Conservation (phyloP, 2,797 vertebrate genomes). For the Miichthys miiuy region DNA sequence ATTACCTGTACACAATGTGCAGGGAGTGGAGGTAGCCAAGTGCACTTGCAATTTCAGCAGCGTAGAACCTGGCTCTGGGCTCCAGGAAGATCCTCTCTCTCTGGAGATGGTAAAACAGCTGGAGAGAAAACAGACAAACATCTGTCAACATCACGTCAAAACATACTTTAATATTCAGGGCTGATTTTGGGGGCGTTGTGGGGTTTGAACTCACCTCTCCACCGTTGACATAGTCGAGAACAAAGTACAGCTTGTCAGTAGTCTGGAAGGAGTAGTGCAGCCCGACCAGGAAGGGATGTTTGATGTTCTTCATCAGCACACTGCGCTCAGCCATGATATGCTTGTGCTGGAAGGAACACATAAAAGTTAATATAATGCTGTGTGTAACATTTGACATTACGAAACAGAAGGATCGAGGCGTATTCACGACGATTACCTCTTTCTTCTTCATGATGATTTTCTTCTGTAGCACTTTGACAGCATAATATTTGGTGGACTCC, state of each 20-base stretch:
- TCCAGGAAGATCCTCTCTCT: constrained; percentile 87
- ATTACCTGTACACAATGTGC: constrained; percentile 88
- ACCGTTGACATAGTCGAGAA: constrained; percentile 88
- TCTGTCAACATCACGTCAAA: constrained; percentile 28
- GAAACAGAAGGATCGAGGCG: neutral
- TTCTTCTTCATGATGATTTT: constrained; percentile 90
- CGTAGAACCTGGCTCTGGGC: constrained; percentile 87
- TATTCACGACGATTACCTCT: constrained; percentile 74
- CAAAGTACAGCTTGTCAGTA: constrained; percentile 89
- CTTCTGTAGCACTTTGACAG: constrained; percentile 89
- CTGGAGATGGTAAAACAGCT: constrained; percentile 90
- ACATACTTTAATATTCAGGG: neutral
- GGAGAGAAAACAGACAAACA: constrained; percentile 7
- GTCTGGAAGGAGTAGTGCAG: constrained; percentile 90
- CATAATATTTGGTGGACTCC: constrained; percentile 84
- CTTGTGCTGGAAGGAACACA: constrained; percentile 81
- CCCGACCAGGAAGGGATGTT: constrained; percentile 89
- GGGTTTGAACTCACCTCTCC: constrained; percentile 80
- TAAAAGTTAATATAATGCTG: neutral
- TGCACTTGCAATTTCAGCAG: constrained; percentile 87
- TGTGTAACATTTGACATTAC: neutral
- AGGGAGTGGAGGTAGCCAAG: constrained; percentile 88
- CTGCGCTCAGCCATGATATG: constrained; percentile 91
- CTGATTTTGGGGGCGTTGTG: no score
- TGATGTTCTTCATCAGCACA: constrained; percentile 89